A percentile compares a stretch with the other conserved stretches of the same genome.
These are phyloP conservation scores for Aurelia sp. DNA, from an alignment of 30 jellyfish, hydroid and myxozoan species.

Conservation along the genomic window DNA sequence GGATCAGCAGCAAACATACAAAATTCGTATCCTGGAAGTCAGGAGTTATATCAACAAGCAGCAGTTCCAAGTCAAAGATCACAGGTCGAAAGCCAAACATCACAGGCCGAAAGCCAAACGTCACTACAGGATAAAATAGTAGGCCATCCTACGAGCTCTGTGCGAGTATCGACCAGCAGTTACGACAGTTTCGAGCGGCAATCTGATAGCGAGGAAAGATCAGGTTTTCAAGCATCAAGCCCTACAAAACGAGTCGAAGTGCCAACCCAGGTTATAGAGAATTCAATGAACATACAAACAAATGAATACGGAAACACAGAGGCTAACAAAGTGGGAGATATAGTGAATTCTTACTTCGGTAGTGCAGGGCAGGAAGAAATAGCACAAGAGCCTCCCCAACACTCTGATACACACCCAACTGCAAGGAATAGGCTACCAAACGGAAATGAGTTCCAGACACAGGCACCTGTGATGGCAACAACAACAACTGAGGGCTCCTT, in stretches of 20 bases:
- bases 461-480: neutral
- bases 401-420: neutral
- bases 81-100: neutral
- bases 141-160: neutral
- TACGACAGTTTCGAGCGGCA: neutral
- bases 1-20: neutral
- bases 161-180: no score
- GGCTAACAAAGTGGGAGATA: neutral
- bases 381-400: neutral
- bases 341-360: neutral
- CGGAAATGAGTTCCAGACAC: neutral
- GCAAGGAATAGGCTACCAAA: neutral
- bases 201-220: neutral
- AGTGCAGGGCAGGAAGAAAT: neutral
- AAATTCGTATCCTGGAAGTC: neutral
- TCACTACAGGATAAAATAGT: neutral
- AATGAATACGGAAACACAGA: neutral
- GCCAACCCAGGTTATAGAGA: neutral
- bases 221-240: neutral
- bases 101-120: neutral
- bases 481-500: constrained; percentile 2
- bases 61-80: constrained; percentile 24
- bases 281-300: neutral
- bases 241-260: constrained; percentile 7
- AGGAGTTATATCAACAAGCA: neutral